A percentile compares a stretch with the other conserved stretches of the same genome.
Conservation (phyloP, 2,797 vertebrate species). For the Odontamblyopus rebecca region DNA sequence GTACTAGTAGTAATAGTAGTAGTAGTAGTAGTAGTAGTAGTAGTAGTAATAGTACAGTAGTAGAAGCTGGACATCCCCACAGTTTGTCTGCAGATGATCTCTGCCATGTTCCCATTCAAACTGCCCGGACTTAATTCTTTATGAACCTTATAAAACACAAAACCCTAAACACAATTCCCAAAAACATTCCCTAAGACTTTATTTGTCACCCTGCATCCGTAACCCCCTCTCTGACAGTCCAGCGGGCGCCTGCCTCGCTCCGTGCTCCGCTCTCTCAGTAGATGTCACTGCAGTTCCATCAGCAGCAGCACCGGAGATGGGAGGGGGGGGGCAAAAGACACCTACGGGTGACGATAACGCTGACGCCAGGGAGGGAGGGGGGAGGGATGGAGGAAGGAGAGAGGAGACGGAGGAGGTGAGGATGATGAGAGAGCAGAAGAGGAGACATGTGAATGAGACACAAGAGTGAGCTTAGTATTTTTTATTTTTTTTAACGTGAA, state of each 20-base stretch:
- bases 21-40: neutral
- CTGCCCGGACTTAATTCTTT: neutral
- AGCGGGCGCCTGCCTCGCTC: neutral
- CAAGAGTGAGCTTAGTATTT: constrained; percentile 11
- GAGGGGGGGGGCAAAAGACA: constrained; percentile 63
- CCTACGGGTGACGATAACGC: constrained; percentile 62
- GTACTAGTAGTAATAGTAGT: neutral
- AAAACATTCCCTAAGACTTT: neutral
- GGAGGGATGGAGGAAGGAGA: constrained; percentile 35
- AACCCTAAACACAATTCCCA: neutral
- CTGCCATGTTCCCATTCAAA: neutral
- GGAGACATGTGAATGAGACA: constrained; percentile 14
- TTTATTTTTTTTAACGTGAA: neutral
- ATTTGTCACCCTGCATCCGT: neutral
- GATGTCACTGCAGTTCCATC: constrained; percentile 82
- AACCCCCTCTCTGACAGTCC: neutral
- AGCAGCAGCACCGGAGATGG: constrained; percentile 34
- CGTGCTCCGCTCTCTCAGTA: constrained; percentile 61
- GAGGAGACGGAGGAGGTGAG: constrained; percentile 22
- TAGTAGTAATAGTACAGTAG: neutral
- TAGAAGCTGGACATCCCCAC: neutral
- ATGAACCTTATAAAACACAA: neutral
- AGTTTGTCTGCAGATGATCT: no score
- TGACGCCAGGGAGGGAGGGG: constrained; percentile 58
- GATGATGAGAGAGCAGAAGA: constrained; percentile 3